phyloP scores from a whole-genome alignment of 2,888 invertebrate genomes.

The Hemistola chrysoprasaria region DNA sequence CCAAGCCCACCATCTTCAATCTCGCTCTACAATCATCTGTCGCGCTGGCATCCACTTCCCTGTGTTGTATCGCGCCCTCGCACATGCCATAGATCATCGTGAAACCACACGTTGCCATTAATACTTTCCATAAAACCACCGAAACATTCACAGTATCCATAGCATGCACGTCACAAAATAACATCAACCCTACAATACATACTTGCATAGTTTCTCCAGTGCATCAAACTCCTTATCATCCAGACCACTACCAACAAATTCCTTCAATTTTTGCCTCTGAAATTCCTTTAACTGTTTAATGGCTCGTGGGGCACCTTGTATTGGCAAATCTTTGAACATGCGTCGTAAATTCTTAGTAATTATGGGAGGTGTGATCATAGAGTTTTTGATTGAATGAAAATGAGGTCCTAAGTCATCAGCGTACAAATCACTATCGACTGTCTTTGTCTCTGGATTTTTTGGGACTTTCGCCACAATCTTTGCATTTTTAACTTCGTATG shows the following conservation, averaged over 20 bases:
- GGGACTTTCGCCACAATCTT: neutral
- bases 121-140: no score
- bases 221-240: slow-evolving; percentile 62
- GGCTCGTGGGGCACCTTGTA: slow-evolving; percentile 45
- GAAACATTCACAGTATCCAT: no score
- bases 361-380: slow-evolving; percentile 50
- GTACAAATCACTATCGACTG: slow-evolving; percentile 36
- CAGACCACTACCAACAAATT: slow-evolving; percentile 59
- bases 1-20: no score
- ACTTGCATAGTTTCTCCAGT: slow-evolving; percentile 74
- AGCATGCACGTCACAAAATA: no score
- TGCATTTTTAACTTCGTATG: neutral
- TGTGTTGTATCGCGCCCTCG: no score
- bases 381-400: slow-evolving; percentile 47
- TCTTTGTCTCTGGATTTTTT: slow-evolving; percentile 3
- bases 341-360: slow-evolving; percentile 52
- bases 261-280: slow-evolving; percentile 45
- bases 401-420: slow-evolving; percentile 46
- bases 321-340: slow-evolving; percentile 55
- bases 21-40: no score
- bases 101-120: no score
- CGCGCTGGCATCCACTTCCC: no score
- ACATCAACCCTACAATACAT: no score
- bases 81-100: no score
- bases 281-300: slow-evolving; percentile 39